Conservation (phyloP, 2,113 vertebrate species). For the Siniperca knerii region DNA sequence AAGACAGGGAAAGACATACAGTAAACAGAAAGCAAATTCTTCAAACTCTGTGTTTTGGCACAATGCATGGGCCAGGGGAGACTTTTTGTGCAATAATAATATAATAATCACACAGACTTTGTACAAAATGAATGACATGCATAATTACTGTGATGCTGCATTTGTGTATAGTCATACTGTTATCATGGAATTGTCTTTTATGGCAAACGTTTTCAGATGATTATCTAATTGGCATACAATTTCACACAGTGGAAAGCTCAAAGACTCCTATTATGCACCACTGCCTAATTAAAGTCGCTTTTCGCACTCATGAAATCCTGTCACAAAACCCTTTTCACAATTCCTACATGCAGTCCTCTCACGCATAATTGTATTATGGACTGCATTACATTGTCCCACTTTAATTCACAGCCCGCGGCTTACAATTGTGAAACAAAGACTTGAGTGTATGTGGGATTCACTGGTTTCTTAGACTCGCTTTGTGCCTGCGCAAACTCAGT, state of each 20-base stretch:
- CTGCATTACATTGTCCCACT: conserved; percentile 69
- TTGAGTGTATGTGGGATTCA: conserved; percentile 40
- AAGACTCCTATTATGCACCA: conserved; percentile 69
- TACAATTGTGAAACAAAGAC: conserved; percentile 70
- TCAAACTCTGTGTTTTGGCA: neutral
- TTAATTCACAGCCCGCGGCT: conserved; percentile 69
- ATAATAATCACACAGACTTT: conserved; percentile 35
- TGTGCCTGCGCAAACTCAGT: neutral
- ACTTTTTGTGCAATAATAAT: conserved; percentile 16
- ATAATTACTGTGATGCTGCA: conserved; percentile 50
- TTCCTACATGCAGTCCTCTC: conserved; percentile 63
- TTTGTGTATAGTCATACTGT: conserved; percentile 59
- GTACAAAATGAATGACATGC: conserved; percentile 37
- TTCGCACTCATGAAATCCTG: conserved; percentile 68
- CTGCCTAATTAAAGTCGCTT: conserved; percentile 75
- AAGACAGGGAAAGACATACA: neutral
- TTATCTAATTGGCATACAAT: conserved; percentile 75
- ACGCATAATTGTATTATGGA: conserved; percentile 72
- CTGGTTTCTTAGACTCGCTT: conserved; percentile 30
- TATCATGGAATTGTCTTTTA: conserved; percentile 59
- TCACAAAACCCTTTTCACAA: conserved; percentile 69
- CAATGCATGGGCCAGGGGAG: neutral
- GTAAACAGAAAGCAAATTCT: conserved; percentile 27
- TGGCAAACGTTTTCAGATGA: conserved; percentile 71
- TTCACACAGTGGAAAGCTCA: conserved; percentile 65